phyloP scores from a whole-genome alignment of 2,113 vertebrate species.

The Eublepharis macularius region DNA sequence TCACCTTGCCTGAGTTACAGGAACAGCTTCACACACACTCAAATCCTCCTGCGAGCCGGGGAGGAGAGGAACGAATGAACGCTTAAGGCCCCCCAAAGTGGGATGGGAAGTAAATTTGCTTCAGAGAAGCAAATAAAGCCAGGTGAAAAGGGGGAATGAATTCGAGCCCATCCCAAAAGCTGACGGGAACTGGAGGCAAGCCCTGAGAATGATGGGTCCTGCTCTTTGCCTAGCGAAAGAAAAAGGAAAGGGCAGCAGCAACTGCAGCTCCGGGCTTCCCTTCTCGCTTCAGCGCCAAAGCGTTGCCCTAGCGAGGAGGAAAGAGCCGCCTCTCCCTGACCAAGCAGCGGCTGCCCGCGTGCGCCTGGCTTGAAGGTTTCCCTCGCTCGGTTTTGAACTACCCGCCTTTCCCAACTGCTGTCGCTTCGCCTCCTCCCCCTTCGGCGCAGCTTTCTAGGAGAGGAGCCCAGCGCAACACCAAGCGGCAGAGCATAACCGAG shows the following conservation, averaged over 20 bases:
- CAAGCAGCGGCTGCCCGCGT: slow-evolving; percentile 34
- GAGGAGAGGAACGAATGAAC: background rate
- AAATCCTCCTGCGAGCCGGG: background rate
- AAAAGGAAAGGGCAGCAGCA: background rate
- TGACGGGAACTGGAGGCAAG: background rate
- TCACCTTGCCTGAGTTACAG: background rate
- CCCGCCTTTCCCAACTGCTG: slow-evolving; percentile 66
- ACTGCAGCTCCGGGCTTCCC: background rate
- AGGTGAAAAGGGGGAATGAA: background rate
- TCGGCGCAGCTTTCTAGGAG: background rate
- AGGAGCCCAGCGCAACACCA: background rate
- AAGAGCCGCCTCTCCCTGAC: slow-evolving; percentile 28
- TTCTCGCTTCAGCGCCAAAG: background rate
- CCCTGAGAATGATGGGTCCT: background rate
- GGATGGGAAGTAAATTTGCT: background rate
- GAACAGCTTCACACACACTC: background rate
- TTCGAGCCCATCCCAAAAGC: background rate
- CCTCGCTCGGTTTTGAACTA: slow-evolving; percentile 69
- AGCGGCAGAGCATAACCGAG: background rate
- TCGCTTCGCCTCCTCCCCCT: background rate
- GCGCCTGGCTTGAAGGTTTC: slow-evolving; percentile 47
- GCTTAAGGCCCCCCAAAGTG: no score
- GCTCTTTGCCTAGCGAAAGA: background rate
- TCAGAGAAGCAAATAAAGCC: background rate
- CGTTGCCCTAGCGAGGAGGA: slow-evolving; percentile 54